phyloP scores from a whole-genome alignment of 2,888 invertebrate genomes.

The Papilio protenor region DNA sequence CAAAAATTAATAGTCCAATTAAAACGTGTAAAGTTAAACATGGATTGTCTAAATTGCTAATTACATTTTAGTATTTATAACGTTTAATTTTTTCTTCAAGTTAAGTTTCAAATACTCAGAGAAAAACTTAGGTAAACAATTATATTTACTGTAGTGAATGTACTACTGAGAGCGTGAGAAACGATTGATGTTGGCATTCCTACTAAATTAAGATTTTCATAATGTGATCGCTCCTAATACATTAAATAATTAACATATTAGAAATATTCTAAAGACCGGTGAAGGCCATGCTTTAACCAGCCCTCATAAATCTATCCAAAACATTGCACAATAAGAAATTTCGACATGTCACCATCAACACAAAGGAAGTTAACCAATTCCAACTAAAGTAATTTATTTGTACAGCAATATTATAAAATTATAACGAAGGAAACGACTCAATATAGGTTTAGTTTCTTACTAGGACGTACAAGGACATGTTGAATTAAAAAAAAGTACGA shows the following conservation, averaged over 20 bases:
- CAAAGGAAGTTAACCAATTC: background rate
- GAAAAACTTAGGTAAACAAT: background rate
- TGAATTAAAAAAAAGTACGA: too few species aligned
- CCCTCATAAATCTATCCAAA: background rate
- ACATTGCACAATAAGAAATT: background rate
- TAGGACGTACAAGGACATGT: too few species aligned
- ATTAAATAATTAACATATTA: constrained; percentile 4
- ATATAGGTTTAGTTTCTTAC: too few species aligned
- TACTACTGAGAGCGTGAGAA: background rate
- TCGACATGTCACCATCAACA: background rate
- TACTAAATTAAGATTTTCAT: constrained; percentile 4
- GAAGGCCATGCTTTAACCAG: background rate
- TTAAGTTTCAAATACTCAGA: background rate
- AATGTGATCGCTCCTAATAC: background rate
- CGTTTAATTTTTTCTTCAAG: background rate
- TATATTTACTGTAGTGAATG: background rate
- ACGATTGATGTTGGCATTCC: background rate
- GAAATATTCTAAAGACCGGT: background rate
- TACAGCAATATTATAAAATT: too few species aligned
- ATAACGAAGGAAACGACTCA: too few species aligned
- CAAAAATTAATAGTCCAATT: background rate
- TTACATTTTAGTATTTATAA: background rate
- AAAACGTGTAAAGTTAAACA: background rate
- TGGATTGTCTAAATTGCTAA: background rate
- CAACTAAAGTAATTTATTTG: background rate